Base-by-base conservation (phyloP, 92 coral and sea anemone genomes). In the Epizoanthus scotinus region DNA sequence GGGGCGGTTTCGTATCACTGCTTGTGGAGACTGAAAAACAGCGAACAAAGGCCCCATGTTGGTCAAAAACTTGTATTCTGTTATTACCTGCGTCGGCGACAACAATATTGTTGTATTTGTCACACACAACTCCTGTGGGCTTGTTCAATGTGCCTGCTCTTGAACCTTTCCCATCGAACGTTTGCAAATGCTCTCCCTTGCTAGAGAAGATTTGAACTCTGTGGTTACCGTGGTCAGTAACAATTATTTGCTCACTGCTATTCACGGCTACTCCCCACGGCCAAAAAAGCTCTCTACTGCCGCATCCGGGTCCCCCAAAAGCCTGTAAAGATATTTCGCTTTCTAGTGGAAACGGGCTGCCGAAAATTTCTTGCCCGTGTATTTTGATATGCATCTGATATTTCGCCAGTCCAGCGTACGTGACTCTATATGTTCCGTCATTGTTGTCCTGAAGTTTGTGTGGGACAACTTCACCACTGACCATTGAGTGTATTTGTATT, bases 51-150 rank as follows among this genome's bases (percentile, higher is more conserved):
- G 15, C 59, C 49, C 77, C 61, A 8, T 70, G 15, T 70, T 50
- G 60, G 25, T 70, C 52, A 14, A 24, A 70, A 47, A 50, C 60
- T 13, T 70, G 38, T 40, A 70, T 70, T 27, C 34, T 70, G 21
- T 49, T 26, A 57, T 49, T 25, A 1, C 77, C 77, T 13, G 77
- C 77, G 52, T 70, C 77, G 3, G 77, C 60, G 29, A 49, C n/a
- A 47, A 44, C 49, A 27, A 70, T 50, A 34, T 9, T 49, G 9
- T 26, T 26, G 6, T 67, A 7, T 49, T 70, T 47, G 19, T 49
- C 59, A 3, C 77, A 70, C 17, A 70, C 77, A 70, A 70, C 59
- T 49, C 77, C 77, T 24, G 77, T 47, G 8, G 77, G 77, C 24
- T 31, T 44, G 7, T 70, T 24, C 4, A 70, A 10, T 20, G 52